These are phyloP conservation scores for Panopea generosa DNA, from an alignment of 2,888 invertebrate species.

Conservation along the genomic window DNA sequence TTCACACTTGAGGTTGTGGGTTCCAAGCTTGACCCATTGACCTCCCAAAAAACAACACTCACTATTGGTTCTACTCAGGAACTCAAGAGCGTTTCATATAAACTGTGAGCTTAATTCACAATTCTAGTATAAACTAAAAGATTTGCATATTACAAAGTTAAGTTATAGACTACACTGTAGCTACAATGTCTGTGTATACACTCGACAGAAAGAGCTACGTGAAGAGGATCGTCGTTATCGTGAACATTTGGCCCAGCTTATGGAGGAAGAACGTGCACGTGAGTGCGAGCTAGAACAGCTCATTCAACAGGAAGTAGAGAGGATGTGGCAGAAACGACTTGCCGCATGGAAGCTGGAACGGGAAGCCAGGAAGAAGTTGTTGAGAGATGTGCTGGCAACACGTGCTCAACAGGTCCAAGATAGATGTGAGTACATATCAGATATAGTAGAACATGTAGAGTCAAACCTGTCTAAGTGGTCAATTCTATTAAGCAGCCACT, in stretches of 20 bases:
- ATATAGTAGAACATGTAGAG: neutral
- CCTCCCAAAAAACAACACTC: too few relatives aligned
- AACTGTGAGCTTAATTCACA: too few relatives aligned
- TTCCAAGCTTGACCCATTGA: too few relatives aligned
- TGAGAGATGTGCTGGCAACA: constrained; percentile 81
- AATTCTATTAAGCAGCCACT: too few relatives aligned
- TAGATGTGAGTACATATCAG: constrained; percentile 82
- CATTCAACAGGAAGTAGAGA: constrained; percentile 82
- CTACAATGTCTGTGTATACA: too few relatives aligned
- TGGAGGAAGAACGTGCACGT: constrained; percentile 79
- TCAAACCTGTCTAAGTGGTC: neutral
- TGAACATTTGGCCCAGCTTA: constrained; percentile 80
- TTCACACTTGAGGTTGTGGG: too few relatives aligned
- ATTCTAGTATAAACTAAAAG: too few relatives aligned
- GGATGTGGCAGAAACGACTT: constrained; percentile 84
- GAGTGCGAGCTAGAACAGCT: constrained; percentile 82
- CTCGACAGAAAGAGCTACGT: constrained; percentile 82
- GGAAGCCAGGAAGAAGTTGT: constrained; percentile 80
- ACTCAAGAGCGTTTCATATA: too few relatives aligned
- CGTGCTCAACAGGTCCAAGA: constrained; percentile 81
- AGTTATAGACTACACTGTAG: too few relatives aligned
- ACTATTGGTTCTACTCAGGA: too few relatives aligned
- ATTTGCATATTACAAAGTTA: too few relatives aligned
- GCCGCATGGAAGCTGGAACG: constrained; percentile 82
- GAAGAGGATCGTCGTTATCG: constrained; percentile 83